Conservation (phyloP, 2,113 vertebrate genomes). For the Anarrhichthys ocellatus region DNA sequence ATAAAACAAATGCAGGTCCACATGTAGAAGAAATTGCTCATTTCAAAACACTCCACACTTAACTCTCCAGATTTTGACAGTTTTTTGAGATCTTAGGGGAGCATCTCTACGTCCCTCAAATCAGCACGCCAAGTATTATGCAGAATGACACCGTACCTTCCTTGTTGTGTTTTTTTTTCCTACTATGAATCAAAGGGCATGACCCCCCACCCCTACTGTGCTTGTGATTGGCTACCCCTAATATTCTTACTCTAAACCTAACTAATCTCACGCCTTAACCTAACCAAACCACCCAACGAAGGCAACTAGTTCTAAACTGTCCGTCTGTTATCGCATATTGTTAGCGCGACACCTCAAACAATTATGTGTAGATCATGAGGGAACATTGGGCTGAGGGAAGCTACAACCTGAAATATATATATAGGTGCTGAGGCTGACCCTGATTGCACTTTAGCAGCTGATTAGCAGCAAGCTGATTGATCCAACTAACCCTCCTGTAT, state of each 20-base stretch:
- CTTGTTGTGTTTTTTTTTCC: not conserved
- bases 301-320: not conserved
- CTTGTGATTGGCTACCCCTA: not conserved
- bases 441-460: not conserved
- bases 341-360: not conserved
- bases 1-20: slow-evolving; percentile 51
- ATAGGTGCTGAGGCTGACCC: not conserved
- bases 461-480: not conserved
- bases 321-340: not conserved
- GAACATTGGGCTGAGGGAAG: too few species aligned
- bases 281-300: not conserved
- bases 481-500: not conserved
- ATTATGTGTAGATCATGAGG: not conserved
- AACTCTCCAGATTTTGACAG: slow-evolving; percentile 48
- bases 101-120: not conserved
- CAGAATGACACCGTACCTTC: not conserved
- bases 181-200: not conserved
- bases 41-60: slow-evolving; percentile 45
- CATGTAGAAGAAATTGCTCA: slow-evolving; percentile 50
- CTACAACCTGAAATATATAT: not conserved
- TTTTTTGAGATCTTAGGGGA: not conserved
- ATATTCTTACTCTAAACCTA: not conserved
- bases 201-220: not conserved
- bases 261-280: not conserved
- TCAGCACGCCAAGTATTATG: not conserved